Evolutionary conservation across 2,888 invertebrate species (phyloP), one percentile per base, ranked within the genome.

Genomic region (Orthosia cruda): DNA sequence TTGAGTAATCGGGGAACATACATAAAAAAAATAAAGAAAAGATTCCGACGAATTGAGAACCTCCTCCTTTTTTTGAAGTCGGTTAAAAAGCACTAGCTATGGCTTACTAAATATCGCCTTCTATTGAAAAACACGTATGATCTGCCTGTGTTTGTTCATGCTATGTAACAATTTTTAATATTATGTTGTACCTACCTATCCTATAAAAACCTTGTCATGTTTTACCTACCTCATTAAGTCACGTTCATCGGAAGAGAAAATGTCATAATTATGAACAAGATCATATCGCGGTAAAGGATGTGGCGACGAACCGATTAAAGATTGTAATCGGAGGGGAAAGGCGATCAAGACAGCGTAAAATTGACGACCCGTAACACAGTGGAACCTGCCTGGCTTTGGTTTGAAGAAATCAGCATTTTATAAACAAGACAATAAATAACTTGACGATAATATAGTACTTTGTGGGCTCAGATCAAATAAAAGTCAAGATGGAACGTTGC

Each of bases 281-380:
- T 82, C 9, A 50, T 66, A 69, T 71, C 66, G 20, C 12, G 20
- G 62, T 66, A 67, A 81, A 84, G 81, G 81, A 82, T 80, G 84
- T 80, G 75, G 68, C 65, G 68, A 84, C 59, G 66, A 47, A 49
- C 45, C 69, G 47, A 82, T 75, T 84, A 75, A 49, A 71, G 68
- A 84, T 75, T 63, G n/a, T 49, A 59, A 81, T 81, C 62, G 40
- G 55, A 65, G n/a, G 65, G 68, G 66, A 73, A 75, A 66, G 65
- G 58, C 50, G 71, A 84, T 55, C 68, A 68, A 80, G 32, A 65
- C 40, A 15, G 18, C 61, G 26, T 65, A 45, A 52, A 69, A 55
- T 81, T 71, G 57, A 49, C 64, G 65, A 71, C 65, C 49, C 50
- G 40, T 75, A 15, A 55, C 62, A 20, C 23, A 26, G 26, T 47